Conservation (phyloP, 2,888 invertebrate genomes). For the Amaurobius ferox region DNA sequence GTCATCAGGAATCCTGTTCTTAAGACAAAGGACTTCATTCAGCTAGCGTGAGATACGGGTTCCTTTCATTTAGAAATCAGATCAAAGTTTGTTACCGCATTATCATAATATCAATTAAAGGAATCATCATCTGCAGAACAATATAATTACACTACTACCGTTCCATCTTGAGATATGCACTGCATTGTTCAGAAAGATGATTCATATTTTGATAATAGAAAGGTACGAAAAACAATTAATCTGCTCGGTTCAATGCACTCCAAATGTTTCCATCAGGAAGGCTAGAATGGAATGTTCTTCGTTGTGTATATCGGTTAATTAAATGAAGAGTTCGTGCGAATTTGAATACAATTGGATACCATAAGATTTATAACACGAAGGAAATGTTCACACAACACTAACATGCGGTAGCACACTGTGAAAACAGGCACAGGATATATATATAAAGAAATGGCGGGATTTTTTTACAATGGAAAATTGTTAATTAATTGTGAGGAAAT, state of each 20-base stretch:
- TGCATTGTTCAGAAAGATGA: background rate
- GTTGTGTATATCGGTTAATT: too few species aligned
- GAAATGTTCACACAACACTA: too few species aligned
- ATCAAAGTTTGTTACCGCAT: background rate
- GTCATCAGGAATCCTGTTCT: background rate
- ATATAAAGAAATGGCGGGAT: too few species aligned
- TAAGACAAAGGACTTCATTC: background rate
- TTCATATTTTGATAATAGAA: background rate
- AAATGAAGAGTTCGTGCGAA: too few species aligned
- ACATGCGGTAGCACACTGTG: too few species aligned
- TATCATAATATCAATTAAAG: constrained; percentile 17
- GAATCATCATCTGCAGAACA: background rate
- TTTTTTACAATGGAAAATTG: too few species aligned
- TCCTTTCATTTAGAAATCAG: background rate
- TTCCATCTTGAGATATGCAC: background rate
- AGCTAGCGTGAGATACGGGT: background rate
- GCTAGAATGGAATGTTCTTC: background rate
- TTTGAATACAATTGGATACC: too few species aligned
- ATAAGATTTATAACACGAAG: too few species aligned
- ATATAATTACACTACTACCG: background rate
- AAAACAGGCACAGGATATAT: too few species aligned
- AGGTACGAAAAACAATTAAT: background rate
- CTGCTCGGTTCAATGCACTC: background rate
- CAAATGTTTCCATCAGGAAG: background rate
- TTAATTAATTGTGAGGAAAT: too few species aligned